Evolutionary conservation across 2,888 invertebrate genomes (phyloP), one percentile per base, ranked within the genome.

Genomic region (Agonopterix arenella): DNA sequence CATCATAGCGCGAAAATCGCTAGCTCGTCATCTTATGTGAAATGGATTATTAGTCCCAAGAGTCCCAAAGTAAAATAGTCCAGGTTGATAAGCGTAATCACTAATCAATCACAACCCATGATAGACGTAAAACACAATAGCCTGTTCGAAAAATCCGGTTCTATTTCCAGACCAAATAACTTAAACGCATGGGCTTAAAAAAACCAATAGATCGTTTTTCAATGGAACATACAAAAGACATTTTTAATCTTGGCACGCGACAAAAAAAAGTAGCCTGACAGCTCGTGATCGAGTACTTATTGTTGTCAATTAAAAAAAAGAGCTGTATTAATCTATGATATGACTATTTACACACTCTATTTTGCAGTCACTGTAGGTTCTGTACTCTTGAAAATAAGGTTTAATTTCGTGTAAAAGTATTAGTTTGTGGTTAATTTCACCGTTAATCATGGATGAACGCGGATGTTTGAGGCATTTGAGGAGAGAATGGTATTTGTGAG

Each of bases 271-370:
- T 55, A 53, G 56, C 65, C 63, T 75, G 81, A 79, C 80, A 80
- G 65, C 63, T 71, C 76, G 75, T 82, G 83, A 82, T 77, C 68
- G 75, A 76, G 65, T 59, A 62, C 75, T 79, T 72, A 77, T 74
- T 73, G 70, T 68, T 68, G 69, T 68, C 61, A 67, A 52, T 61
- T 64, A 50, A 53, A 53, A 18, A 18, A 64, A 64, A 63, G 59
- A 66, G 61, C 9, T 52, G 52, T 57, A 55, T 51, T 54, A 51
- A 53, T 53, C 49, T 43, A 52, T 42, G 41, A 47, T 49, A 28
- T n/a, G n/a, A 43, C 11, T 11, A 43, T 5, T 49, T 50, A 50
- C 47, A 36, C 8, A 44, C 38, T 46, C 40, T 48, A 46, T 48
- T 36, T 8, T 42, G n/a, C 36, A 1, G 18, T 28, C 8, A 16